Evolutionary conservation across 2,888 invertebrate genomes (phyloP), one percentile per base, ranked within the genome.

Genomic region (Campoplex capitator): DNA sequence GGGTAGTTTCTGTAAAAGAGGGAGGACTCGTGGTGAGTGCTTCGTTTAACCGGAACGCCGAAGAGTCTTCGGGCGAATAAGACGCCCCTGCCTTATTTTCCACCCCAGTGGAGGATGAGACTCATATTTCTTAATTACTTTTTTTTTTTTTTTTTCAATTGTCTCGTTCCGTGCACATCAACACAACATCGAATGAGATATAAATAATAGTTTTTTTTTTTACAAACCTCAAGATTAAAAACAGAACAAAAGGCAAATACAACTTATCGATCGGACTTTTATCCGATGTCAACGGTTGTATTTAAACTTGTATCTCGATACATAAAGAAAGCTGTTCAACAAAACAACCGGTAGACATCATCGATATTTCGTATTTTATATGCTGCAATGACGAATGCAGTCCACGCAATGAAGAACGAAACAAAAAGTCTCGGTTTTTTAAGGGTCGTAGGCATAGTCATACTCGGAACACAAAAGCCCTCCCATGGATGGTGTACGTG

Each of bases 61-160:
- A 18, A 18, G 54, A 65, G 76, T n/a, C 45, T 84, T 75, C 68
- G 35, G 32, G 45, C 32, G 62, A 1, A 32, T 32, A 45, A 68
- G 28, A 42, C 78, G 48, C 51, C 23, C 77, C 56, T 56, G 11
- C 42, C 56, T 70, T 70, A 45, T 70, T 73, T 71, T 54, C 38
- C 28, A 77, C 42, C 71, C 83, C 71, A 62, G n/a, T 45, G 35
- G 38, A 75, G 42, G 1, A 8, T 11, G 16, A 13, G 82, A 77
- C 67, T 82, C 82, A 74, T 74, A 73, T 85, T 85, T 73, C 85
- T 68, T 77, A 82, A 85, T 82, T 74, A 85, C 77, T 77, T 51
- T 68, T 56, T 42, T 76, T 54, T 77, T 51, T 68, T 56, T 42
- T 76, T 54, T 45, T 48, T 68, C 68, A 78, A 77, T 85, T 82